A percentile compares a stretch with the other conserved stretches of the same genome.
phyloP scores from a whole-genome alignment of 1,140 invertebrate genomes.

The Anthonomus grandis region DNA sequence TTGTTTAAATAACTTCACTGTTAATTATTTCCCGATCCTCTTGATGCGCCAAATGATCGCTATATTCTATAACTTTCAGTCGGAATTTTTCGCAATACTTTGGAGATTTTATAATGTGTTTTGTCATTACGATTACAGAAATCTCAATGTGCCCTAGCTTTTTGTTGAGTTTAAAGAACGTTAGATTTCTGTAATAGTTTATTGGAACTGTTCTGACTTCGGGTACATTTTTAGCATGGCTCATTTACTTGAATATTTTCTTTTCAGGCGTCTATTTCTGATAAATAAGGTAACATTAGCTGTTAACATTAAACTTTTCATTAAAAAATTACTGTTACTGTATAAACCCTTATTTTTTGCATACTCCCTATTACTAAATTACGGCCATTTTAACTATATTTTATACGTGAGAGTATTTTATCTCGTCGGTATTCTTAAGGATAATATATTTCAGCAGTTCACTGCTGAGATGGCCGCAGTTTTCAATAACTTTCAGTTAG shows the following conservation, averaged over 20 bases:
- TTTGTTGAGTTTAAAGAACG: slow-evolving; percentile 48
- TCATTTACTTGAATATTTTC: slow-evolving; percentile 64
- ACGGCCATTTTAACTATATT: slow-evolving; percentile 60
- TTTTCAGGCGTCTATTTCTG: slow-evolving; percentile 62
- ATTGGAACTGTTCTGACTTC: slow-evolving; percentile 76
- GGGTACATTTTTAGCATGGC: slow-evolving; percentile 57
- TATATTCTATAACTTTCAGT: slow-evolving; percentile 63
- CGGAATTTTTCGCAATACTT: slow-evolving; percentile 62
- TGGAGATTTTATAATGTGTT: slow-evolving; percentile 63
- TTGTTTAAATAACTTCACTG: too few relatives aligned
- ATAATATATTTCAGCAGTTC: slow-evolving; percentile 57
- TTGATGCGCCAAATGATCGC: slow-evolving; percentile 75
- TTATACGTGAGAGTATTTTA: slow-evolving; percentile 38
- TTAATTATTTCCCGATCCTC: slow-evolving; percentile 68
- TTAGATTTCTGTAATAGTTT: slow-evolving; percentile 67
- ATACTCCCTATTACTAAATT: slow-evolving; percentile 58
- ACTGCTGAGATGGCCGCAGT: too few relatives aligned
- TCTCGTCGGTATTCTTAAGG: slow-evolving; percentile 27
- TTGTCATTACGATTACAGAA: slow-evolving; percentile 64
- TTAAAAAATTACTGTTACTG: too few relatives aligned
- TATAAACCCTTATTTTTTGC: too few relatives aligned
- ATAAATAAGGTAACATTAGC: slow-evolving; percentile 68
- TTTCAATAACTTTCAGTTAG: too few relatives aligned
- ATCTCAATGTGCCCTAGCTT: slow-evolving; percentile 46
- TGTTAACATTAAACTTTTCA: too few relatives aligned